Percentiles rank a stretch among this genome's conserved stretches.
Conservation (phyloP, 1,140 invertebrate genomes). For the Habropoda laboriosa region DNA sequence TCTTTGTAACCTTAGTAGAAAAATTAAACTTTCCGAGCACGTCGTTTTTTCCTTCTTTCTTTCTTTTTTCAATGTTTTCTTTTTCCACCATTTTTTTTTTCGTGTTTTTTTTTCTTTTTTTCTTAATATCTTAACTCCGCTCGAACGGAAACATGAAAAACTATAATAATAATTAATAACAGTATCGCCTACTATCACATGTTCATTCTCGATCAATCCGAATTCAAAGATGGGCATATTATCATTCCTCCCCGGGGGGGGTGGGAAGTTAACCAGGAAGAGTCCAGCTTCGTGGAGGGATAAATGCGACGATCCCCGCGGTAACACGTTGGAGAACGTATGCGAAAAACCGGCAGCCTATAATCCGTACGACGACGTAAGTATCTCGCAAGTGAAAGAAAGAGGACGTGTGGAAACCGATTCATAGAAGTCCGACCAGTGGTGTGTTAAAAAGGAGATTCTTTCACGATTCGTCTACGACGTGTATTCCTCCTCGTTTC, state of each 20-base stretch:
- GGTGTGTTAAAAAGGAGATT: constrained; percentile 38
- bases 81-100: neutral
- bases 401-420: constrained; percentile 20
- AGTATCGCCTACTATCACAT: constrained; percentile 51
- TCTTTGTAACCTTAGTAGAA: constrained; percentile 50
- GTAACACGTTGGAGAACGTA: constrained; percentile 3
- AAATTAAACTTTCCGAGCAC: constrained; percentile 62
- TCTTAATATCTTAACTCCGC: constrained; percentile 1
- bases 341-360: constrained; percentile 17
- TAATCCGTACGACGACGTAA: neutral
- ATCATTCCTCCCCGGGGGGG: neutral
- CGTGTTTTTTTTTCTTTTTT: neutral
- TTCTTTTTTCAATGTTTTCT: neutral
- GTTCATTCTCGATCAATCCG: neutral
- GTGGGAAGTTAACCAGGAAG: too few relatives aligned
- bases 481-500: too few relatives aligned
- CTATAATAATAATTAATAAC: constrained; percentile 43
- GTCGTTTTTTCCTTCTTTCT: too few relatives aligned
- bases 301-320: constrained; percentile 10
- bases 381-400: neutral
- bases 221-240: neutral
- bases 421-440: neutral
- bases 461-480: constrained; percentile 20
- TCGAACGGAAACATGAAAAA: constrained; percentile 23
- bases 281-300: neutral